Evolutionary conservation across 2,888 invertebrate species (phyloP), one percentile per base, ranked within the genome.

Genomic region (Brachyopa scutellaris): DNA sequence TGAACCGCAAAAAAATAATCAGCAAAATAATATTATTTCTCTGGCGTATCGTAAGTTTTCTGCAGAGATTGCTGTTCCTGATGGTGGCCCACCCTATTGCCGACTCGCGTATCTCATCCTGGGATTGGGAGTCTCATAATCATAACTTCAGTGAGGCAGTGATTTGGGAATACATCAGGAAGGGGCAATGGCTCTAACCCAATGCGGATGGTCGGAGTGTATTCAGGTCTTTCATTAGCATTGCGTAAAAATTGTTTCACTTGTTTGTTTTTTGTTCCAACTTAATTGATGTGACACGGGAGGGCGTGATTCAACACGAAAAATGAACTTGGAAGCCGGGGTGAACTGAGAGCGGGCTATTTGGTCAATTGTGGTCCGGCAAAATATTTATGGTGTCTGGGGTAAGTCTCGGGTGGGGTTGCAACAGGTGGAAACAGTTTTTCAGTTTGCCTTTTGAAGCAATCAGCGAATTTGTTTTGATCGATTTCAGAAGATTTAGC

Each of bases 1-100:
- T 76, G 80, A 80, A 80, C 76, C 80, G 59, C 80, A 82, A 76
- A 70, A 74, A 76, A 76, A 82, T 76, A 82, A 82, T 82, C 76
- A 64, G 42, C 76, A 82, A 76, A 70, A 80, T 82, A 59, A 61
- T 62, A 61, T 66, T 61, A 36, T 57, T 66, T 45, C 53, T 45
- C 23, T 42, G 57, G 40, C 33, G 51, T 67, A 51, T 67, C 38
- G 47, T 26, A 69, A 64, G 53, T 73, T 55, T 69, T 55, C 40
- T 49, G 53, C 38, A 29, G 61, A 69, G 47, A 69, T 77, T 69
- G 29, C 69, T 76, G 49, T 66, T 53, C 36, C 26, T 13, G 21
- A 23, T 47, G 2, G 26, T 7, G 3, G 1, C 55, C 23, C 40
- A 4, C 6, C 8, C 31, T 38, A 9, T n/a, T 19, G 19, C 8